Evolutionary conservation across 2,797 vertebrate genomes (phyloP).

Genomic region (Gorsachius magnificus): DNA sequence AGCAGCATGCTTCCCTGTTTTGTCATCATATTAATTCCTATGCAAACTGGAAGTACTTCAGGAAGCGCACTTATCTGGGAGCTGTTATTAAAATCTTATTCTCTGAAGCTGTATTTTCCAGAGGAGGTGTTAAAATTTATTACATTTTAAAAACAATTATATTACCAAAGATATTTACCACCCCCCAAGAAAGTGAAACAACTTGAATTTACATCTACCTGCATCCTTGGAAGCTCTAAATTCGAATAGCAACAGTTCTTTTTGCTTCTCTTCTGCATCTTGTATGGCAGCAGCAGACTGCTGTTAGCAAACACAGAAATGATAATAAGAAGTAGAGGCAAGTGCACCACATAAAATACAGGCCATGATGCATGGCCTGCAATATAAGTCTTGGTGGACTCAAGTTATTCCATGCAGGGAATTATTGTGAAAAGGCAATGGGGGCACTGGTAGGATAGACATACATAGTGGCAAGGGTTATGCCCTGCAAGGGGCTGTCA

Average conservation of each 20-base stretch:
- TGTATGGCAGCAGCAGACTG: constrained; percentile 63
- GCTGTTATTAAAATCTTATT: neutral
- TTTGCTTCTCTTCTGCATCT: constrained; percentile 75
- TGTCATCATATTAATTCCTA: neutral
- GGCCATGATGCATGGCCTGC: neutral
- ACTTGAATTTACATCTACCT: constrained; percentile 72
- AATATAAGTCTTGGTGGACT: neutral
- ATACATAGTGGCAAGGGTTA: neutral
- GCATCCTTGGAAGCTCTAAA: constrained; percentile 70
- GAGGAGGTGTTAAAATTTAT: neutral
- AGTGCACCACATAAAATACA: neutral
- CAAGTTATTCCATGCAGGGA: neutral
- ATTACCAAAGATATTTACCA: neutral
- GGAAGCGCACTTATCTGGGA: neutral
- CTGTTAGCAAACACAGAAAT: constrained; percentile 53
- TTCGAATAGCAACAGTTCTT: constrained; percentile 72
- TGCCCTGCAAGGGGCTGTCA: neutral
- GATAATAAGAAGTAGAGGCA: neutral
- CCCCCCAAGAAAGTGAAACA: neutral
- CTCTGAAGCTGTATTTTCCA: neutral
- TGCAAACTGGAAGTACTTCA: neutral
- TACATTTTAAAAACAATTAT: neutral
- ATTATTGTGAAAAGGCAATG: neutral
- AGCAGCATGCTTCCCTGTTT: neutral
- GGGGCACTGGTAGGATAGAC: neutral